Base-by-base conservation (phyloP, 2,113 vertebrate genomes). In the Chaetorhynchus papuensis region DNA sequence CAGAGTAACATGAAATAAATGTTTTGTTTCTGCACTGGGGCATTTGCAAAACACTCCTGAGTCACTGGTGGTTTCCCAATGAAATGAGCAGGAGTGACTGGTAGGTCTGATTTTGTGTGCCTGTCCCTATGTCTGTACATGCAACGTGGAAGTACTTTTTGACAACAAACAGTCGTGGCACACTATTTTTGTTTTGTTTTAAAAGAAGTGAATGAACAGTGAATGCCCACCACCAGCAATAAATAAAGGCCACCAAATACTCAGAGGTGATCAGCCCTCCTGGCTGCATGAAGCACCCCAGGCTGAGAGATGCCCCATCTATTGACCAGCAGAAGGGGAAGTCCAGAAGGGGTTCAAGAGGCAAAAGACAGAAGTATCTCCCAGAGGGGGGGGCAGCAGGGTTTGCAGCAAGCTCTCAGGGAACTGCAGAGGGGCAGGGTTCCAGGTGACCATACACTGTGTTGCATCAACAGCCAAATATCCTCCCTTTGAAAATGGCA, bases 161-260 rank as follows among this genome's bases (percentile, higher is more conserved):
- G 31, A 52, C 44, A 84, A 45, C 2, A 6, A 81, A 68, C 7
- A 84, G 45, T 23, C 28, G n/a, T 0, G 13, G 41, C n/a, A 76
- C 11, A 3, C 18, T 56, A 10, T 27, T 84, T 71, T 68, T 59
- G 22, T 53, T 93, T 47, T 28, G 8, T 39, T 78, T 77, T n/a
- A 41, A 82, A 82, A 63, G 9, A 47, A 31, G 35, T 15, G 30
- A 84, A 42, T 72, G 75, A 81, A 75, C 23, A 63, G 61, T 0
- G 2, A 50, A 9, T 14, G 6, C 5, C 7, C 8, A 41, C 1
- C 30, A 28, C 7, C 37, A 49, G 41, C 2, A 83, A 35, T 2
- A 28, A 41, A 70, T 53, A 20, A 41, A 13, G 0, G 1, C 5
- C 28, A 19, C 31, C 53, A 42, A 64, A 77, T 31, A 0, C 24